Evolutionary conservation across 1,140 invertebrate species (phyloP), one percentile per base, ranked within the genome.

Genomic region (Ips typographus): DNA sequence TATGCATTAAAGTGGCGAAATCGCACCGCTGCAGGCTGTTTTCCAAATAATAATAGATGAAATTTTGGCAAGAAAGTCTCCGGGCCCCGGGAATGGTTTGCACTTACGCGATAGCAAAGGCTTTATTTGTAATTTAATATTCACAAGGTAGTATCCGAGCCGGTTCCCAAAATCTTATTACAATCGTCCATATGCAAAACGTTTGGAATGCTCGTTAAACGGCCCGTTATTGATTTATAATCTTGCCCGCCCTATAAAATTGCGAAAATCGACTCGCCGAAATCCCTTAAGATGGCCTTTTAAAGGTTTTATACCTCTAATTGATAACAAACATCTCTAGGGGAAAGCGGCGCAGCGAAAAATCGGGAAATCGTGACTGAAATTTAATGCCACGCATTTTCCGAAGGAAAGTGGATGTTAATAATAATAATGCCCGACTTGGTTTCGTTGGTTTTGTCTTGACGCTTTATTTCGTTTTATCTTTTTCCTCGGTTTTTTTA

Each of bases 351-450:
- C 44, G 59, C 52, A 4, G 59, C 49, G 66, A 68, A 68, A 68
- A 68, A 68, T 68, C 51, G 66, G 66, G 59, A 68, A 68, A 62
- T 61, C 66, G 66, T 68, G 66, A 68, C 66, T 68, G 58, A 68
- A 61, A 68, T 68, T 62, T 68, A 68, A 68, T 68, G 59, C 52
- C 43, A 68, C 58, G 66, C 66, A 68, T 68, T 68, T 68, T 44
- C 66, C 51, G 36, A 62, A 44, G 66, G 52, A 68, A 68, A 68
- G 56, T 60, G 44, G 56, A 52, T 68, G 41, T 58, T 65, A 65
- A 51, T 66, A 66, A 60, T 66, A 66, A 65, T 66, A 66, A 60
- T 51, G 56, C 56, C 4, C 22, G 56, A 39, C 40, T 67, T 68
- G 42, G 56, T 59, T 66, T 58, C 51, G n/a, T 56, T 49, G 44